A percentile compares a stretch with the other conserved stretches of the same genome.
Conservation (phyloP, 2,113 vertebrate genomes). For the Zingel zingel region DNA sequence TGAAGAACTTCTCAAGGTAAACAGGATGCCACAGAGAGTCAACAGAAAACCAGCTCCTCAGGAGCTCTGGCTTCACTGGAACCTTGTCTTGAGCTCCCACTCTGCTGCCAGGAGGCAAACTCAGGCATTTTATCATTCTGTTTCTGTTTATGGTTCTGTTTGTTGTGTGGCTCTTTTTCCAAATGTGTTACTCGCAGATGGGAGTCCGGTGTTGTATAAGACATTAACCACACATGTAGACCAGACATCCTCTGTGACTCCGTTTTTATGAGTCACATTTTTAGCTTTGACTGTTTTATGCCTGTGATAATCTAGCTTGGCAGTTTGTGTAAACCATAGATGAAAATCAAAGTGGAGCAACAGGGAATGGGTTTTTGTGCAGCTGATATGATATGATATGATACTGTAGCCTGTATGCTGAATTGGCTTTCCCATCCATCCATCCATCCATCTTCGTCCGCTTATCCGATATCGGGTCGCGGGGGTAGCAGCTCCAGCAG, state of each 20-base stretch:
- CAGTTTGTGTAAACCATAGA: neutral
- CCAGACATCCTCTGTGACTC: neutral
- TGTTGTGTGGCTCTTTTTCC: constrained; percentile 6
- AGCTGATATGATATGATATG: neutral
- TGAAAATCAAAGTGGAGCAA: neutral
- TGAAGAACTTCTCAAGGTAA: constrained; percentile 45
- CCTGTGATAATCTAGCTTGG: neutral
- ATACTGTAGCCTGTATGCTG: too few relatives aligned
- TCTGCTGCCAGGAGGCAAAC: constrained; percentile 1
- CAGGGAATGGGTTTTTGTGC: constrained; percentile 5
- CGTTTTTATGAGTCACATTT: neutral
- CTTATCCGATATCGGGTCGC: too few relatives aligned
- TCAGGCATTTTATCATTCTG: neutral
- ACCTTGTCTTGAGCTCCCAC: constrained; percentile 14
- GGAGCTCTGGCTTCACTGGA: constrained; percentile 8
- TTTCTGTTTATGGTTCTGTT: neutral
- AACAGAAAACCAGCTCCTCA: constrained; percentile 2
- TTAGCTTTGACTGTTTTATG: neutral
- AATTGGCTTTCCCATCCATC: neutral
- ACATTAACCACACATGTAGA: neutral
- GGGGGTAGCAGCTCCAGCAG: too few relatives aligned
- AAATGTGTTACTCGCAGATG: constrained; percentile 9
- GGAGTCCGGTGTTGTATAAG: neutral
- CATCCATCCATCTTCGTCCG: too few relatives aligned
- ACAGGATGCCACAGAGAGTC: neutral